A percentile compares a stretch with the other conserved stretches of the same genome.
phyloP scores from a whole-genome alignment of 2,797 vertebrate species.

The Pterois miles region DNA sequence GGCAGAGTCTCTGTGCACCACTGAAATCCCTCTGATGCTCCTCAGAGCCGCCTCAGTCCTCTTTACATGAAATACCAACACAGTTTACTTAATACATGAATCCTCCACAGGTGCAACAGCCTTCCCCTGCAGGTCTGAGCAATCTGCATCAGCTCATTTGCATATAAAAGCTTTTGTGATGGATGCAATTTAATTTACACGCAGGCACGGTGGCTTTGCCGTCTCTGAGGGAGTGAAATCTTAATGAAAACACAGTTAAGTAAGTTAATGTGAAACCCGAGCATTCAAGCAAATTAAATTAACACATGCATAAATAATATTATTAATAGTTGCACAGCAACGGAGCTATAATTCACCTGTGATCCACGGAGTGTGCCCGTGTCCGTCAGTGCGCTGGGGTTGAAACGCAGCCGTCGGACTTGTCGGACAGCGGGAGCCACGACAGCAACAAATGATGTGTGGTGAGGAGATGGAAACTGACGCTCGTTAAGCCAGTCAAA shows the following conservation, averaged over 20 bases:
- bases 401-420: slow-evolving; percentile 39
- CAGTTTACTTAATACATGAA: neutral
- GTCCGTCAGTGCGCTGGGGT: slow-evolving; percentile 49
- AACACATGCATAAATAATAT: neutral
- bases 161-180: neutral
- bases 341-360: slow-evolving; percentile 67
- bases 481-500: slow-evolving; percentile 56
- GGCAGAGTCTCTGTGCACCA: slow-evolving; percentile 40
- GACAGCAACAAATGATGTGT: slow-evolving; percentile 70
- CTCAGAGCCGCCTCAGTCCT: slow-evolving; percentile 1
- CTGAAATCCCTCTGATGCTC: slow-evolving; percentile 24
- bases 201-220: neutral
- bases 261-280: slow-evolving; percentile 43
- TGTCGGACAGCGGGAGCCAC: slow-evolving; percentile 37
- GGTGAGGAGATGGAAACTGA: slow-evolving; percentile 48
- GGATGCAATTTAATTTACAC: slow-evolving; percentile 5
- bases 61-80: slow-evolving; percentile 12
- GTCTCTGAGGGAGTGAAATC: neutral
- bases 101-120: slow-evolving; percentile 61
- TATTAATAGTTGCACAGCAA: neutral
- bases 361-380: slow-evolving; percentile 45
- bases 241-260: neutral
- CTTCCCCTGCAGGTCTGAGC: slow-evolving; percentile 11
- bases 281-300: neutral
- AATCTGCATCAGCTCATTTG: slow-evolving; percentile 24